Evolutionary conservation across 2,797 vertebrate species (phyloP), one percentile per base, ranked within the genome.

Genomic region (Thaleichthys pacificus): DNA sequence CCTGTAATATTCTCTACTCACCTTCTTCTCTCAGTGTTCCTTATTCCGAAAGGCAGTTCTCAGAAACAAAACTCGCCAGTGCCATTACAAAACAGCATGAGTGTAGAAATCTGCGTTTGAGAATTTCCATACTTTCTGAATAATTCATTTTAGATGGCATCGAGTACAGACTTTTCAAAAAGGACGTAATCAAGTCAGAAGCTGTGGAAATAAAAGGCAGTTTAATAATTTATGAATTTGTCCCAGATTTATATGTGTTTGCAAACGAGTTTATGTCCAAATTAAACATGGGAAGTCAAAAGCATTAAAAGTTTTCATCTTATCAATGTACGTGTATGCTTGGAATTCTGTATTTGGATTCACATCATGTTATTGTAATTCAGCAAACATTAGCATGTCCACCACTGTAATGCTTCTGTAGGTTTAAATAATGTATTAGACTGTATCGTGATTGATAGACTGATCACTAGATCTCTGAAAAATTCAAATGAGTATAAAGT

Each of bases 161-260:
- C 82, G 83, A 87, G 81, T 7, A 21, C 78, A 84, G 80, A 82
- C 81, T 74, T 86, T 88, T 85, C 81, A 86, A 80, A 88, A 87
- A 77, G 75, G 79, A 81, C 76, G 85, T 86, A 87, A 91, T 90
- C 86, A 88, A 89, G 88, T 83, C 77, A 84, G 86, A 89, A 78
- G 69, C 70, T 78, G 84, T 86, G 75, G 82, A 89, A 85, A 89
- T 87, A 91, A 92, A 91, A 84, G 78, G 38, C n/a, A 54, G 38
- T 82, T 91, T 81, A 92, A 92, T 90, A 86, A 92, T 91, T 65
- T 80, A 91, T 91, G 85, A 85, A 84, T 82, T 81, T 85, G 88
- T 88, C 86, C 88, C 84, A 88, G 84, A 86, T 91, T 89, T 74
- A 47, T 69, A 30, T 62, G 22, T 19, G 61, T 64, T 80, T 67